A percentile compares a stretch with the other conserved stretches of the same genome.
Evolutionary conservation across 2,888 invertebrate species (phyloP).

Genomic region (Deilephila porcellus): DNA sequence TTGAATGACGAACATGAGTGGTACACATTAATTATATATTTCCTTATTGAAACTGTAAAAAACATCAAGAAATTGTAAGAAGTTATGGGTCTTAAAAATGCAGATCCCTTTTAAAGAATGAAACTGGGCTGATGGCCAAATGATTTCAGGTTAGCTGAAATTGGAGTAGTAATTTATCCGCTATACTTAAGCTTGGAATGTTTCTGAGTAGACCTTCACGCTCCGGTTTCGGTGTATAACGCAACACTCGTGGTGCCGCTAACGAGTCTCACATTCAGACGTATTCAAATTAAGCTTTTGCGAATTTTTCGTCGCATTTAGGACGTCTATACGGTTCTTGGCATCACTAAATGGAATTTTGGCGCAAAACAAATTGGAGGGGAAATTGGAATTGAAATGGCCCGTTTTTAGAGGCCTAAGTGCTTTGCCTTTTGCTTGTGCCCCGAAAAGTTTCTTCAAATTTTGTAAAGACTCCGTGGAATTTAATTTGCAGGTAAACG

Average conservation of each 20-base stretch:
- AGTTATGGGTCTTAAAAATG: no score
- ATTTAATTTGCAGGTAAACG: constrained; percentile 32
- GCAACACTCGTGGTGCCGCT: constrained; percentile 37
- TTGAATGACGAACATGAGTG: no score
- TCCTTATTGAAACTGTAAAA: no score
- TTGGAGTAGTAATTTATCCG: neutral
- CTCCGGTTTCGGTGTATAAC: constrained; percentile 39
- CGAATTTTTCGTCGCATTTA: constrained; percentile 59
- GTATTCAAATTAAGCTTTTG: constrained; percentile 67
- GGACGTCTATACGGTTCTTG: constrained; percentile 34
- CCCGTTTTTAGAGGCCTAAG: constrained; percentile 37
- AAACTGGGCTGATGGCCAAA: neutral
- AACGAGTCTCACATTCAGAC: constrained; percentile 63
- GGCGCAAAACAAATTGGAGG: constrained; percentile 46
- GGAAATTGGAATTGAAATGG: constrained; percentile 45
- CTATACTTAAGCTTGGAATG: constrained; percentile 17
- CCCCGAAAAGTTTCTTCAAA: constrained; percentile 45
- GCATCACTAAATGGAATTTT: constrained; percentile 46
- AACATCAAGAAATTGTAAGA: no score
- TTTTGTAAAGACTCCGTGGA: constrained; percentile 36
- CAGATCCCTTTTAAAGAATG: no score
- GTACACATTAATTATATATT: no score
- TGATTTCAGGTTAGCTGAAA: neutral
- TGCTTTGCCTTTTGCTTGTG: constrained; percentile 37
- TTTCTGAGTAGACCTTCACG: constrained; percentile 22